These are phyloP conservation scores for Cerastis rubricosa DNA, from an alignment of 2,888 invertebrate genomes.

Conservation along the genomic window DNA sequence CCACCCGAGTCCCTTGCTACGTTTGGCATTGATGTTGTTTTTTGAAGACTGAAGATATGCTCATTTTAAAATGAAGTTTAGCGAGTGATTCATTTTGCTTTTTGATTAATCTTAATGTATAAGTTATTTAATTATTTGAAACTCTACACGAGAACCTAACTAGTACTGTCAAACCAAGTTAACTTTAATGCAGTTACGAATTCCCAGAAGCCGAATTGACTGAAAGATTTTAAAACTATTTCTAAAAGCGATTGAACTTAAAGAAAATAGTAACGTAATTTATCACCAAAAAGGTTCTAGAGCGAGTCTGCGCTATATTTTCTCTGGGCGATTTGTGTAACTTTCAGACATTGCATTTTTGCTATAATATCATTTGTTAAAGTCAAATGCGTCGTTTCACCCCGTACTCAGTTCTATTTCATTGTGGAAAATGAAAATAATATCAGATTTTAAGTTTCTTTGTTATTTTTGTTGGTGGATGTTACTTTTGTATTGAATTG, in stretches of 20 bases:
- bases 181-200: slow-evolving; percentile 28
- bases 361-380: slow-evolving; percentile 69
- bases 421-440: slow-evolving; percentile 61
- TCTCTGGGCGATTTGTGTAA: slow-evolving; percentile 59
- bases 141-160: not conserved
- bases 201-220: slow-evolving; percentile 14
- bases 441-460: slow-evolving; percentile 58
- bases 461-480: slow-evolving; percentile 38
- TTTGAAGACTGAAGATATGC: slow-evolving; percentile 31
- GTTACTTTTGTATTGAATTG: slow-evolving; percentile 39
- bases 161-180: slow-evolving; percentile 7
- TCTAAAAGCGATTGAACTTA: slow-evolving; percentile 50
- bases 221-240: slow-evolving; percentile 40
- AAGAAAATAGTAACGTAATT: slow-evolving; percentile 56
- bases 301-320: slow-evolving; percentile 55
- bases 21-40: slow-evolving; percentile 48
- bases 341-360: slow-evolving; percentile 64
- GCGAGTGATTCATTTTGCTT: not conserved
- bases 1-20: slow-evolving; percentile 17
- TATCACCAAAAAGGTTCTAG: slow-evolving; percentile 61
- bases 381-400: slow-evolving; percentile 71
- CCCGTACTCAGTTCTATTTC: slow-evolving; percentile 59
- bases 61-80: slow-evolving; percentile 51
- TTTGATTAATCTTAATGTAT: not conserved
- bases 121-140: not conserved